Base-by-base conservation (phyloP, 1,140 invertebrate genomes). In the Copidosoma floridanum region DNA sequence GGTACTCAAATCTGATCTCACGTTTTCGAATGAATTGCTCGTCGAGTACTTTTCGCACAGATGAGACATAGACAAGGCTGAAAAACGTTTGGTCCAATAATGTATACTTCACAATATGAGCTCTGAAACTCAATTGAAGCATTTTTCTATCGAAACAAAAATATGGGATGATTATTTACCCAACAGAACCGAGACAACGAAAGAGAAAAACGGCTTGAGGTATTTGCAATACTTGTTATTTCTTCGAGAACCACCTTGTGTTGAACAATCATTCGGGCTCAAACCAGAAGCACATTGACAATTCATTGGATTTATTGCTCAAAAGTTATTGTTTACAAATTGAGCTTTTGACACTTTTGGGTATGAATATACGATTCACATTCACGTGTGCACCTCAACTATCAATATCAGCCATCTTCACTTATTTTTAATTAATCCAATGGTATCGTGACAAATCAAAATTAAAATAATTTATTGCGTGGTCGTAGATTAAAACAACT, bases 1-100 rank as follows among this genome's bases (percentile, higher is more conserved):
- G 40, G 67, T 70, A 61, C 46, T 66, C 11, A 80, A 58, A 20
- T 80, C 76, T n/a, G 70, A 52, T 46, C 72, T 77, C 41, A 80
- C 74, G 11, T 60, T 47, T 44, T 63, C 54, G 27, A 78, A 71
- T 0, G 71, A 69, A 47, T 65, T 68, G 41, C 43, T 75, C 6
- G 69, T 59, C 8, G 77, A 76, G 57, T 72, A 78, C 61, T 78
- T 78, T 43, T 78, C 74, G 53, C 74, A 77, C 0, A 80, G 38
- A 61, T 80, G 74, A 29, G 70, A 71, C 24, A 77, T 69, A 1
- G 74, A 75, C 65, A 78, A 71, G 0, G 73, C 77, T 79, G 57
- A 44, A 69, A 68, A 46, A 38, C 6, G 6, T 32, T 32, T 32
- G 12, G 6, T 6, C 29, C 6, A 32, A 32, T 8, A 6, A 32